phyloP scores from a whole-genome alignment of 1,140 invertebrate genomes.

The Limonius californicus region DNA sequence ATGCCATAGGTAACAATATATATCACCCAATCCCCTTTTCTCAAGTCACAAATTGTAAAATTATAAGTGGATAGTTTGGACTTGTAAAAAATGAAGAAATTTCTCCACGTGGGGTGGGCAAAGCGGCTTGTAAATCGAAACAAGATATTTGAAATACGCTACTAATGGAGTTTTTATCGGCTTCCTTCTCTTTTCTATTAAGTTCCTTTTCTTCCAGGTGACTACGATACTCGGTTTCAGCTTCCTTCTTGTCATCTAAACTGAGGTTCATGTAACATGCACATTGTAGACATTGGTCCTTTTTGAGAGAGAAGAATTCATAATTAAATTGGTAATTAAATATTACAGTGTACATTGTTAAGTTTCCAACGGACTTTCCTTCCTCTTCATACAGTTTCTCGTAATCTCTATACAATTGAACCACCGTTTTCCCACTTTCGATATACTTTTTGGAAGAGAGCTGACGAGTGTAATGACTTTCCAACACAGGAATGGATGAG shows the following conservation, averaged over 20 bases:
- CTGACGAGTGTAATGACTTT: background rate
- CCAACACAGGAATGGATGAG: background rate
- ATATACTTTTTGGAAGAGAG: background rate
- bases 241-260: slow-evolving; percentile 17
- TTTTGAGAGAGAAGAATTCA: slow-evolving; percentile 24
- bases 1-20: slow-evolving; percentile 31
- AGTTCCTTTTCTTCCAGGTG: background rate
- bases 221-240: background rate
- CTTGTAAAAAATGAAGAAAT: slow-evolving; percentile 1
- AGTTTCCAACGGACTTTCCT: slow-evolving; percentile 15
- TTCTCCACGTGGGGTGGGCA: background rate
- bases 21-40: slow-evolving; percentile 19
- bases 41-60: slow-evolving; percentile 25
- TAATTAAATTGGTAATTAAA: slow-evolving; percentile 16
- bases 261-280: slow-evolving; percentile 35
- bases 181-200: background rate
- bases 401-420: background rate
- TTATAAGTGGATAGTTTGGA: slow-evolving; percentile 20
- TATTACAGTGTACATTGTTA: slow-evolving; percentile 17
- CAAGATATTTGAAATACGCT: background rate
- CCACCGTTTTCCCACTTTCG: background rate
- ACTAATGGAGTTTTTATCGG: slow-evolving; percentile 1
- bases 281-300: slow-evolving; percentile 32
- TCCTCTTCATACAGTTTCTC: background rate
- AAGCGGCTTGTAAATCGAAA: background rate